Conservation (phyloP, 2,113 vertebrate species). For the Physeter macrocephalus region DNA sequence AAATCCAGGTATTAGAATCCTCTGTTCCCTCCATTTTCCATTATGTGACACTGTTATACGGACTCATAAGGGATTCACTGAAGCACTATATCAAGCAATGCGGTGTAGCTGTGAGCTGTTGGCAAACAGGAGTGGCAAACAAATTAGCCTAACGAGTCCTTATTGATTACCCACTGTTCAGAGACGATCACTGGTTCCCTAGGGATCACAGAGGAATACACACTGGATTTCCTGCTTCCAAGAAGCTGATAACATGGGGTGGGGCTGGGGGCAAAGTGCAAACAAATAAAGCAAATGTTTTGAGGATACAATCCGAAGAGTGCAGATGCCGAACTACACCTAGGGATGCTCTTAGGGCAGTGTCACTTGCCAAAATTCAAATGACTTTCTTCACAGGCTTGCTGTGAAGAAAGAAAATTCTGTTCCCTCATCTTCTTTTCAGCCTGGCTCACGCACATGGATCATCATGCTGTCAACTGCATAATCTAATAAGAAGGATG, state of each 20-base stretch:
- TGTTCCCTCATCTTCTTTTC: conserved; percentile 14
- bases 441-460: background rate
- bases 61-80: background rate
- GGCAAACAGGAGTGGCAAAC: conserved; percentile 65
- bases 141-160: conserved; percentile 63
- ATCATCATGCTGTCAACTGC: conserved; percentile 39
- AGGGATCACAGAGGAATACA: conserved; percentile 36
- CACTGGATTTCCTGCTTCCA: conserved; percentile 34
- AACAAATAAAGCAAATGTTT: background rate
- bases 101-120: conserved; percentile 47
- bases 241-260: background rate
- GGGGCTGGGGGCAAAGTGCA: background rate
- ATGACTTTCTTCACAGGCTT: conserved; percentile 54
- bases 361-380: conserved; percentile 52
- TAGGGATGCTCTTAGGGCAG: background rate
- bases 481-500: conserved; percentile 51
- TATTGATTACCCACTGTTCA: conserved; percentile 65
- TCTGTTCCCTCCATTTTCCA: background rate
- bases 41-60: background rate
- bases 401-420: conserved; percentile 53
- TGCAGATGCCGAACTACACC: background rate
- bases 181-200: conserved; percentile 41
- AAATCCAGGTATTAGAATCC: background rate
- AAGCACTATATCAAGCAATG: background rate
- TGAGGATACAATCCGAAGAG: background rate